A percentile compares a stretch with the other conserved stretches of the same genome.
These are phyloP conservation scores for Cerastis leucographa DNA, from an alignment of 2,888 invertebrate species.

Conservation along the genomic window DNA sequence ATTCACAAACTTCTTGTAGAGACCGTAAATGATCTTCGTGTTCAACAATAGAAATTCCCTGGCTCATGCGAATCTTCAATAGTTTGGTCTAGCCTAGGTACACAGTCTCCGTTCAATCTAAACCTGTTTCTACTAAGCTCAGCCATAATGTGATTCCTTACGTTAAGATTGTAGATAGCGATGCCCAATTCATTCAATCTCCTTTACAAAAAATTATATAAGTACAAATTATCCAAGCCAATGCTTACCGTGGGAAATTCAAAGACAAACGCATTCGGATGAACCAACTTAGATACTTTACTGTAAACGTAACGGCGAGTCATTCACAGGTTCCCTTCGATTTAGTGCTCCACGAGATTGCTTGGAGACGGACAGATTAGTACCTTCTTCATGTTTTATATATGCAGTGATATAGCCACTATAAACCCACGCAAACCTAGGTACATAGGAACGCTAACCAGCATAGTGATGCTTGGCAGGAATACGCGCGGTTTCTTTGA, in stretches of 20 bases:
- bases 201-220: slow-evolving; percentile 26
- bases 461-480: slow-evolving; percentile 5
- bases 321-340: slow-evolving; percentile 27
- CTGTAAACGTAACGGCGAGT: slow-evolving; percentile 49
- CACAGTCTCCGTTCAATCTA: slow-evolving; percentile 27
- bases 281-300: slow-evolving; percentile 41
- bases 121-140: slow-evolving; percentile 45
- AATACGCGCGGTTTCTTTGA: slow-evolving; percentile 61
- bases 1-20: not conserved
- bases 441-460: slow-evolving; percentile 12
- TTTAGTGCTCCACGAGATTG: slow-evolving; percentile 44
- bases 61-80: slow-evolving; percentile 9
- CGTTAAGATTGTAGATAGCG: slow-evolving; percentile 47
- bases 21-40: not conserved
- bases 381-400: slow-evolving; percentile 23
- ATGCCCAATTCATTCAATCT: slow-evolving; percentile 25
- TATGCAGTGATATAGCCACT: slow-evolving; percentile 15
- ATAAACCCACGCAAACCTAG: slow-evolving; percentile 29
- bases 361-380: slow-evolving; percentile 36
- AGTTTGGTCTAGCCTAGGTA: slow-evolving; percentile 27
- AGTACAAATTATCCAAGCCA: slow-evolving; percentile 24
- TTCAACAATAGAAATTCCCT: not conserved
- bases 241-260: slow-evolving; percentile 48
- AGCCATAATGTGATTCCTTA: slow-evolving; percentile 34
- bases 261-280: slow-evolving; percentile 31